Percentiles rank a stretch among this genome's conserved stretches.
Conservation (phyloP, 2,888 invertebrate species). For the Spialia ferax region DNA sequence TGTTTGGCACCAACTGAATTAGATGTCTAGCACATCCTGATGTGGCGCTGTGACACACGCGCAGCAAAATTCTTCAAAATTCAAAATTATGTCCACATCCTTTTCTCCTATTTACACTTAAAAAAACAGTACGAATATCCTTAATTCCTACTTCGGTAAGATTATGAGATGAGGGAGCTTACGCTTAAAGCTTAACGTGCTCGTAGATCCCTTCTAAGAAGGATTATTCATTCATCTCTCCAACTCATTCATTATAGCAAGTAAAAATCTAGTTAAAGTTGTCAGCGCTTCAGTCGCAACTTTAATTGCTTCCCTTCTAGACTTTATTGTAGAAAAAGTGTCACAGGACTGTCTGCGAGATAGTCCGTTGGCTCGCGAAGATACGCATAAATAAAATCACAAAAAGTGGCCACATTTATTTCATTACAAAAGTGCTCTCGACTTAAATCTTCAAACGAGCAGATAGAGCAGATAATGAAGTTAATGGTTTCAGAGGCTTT, state of each 20-base stretch:
- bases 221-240: slow-evolving; percentile 28
- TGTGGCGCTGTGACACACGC: no score
- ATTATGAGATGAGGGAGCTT: slow-evolving; percentile 12
- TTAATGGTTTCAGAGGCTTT: neutral
- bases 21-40: no score
- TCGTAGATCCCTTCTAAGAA: slow-evolving; percentile 14
- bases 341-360: slow-evolving; percentile 4
- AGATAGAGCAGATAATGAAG: neutral
- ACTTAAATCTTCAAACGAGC: neutral
- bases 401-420: neutral
- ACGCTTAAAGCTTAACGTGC: slow-evolving; percentile 4
- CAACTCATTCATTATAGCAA: slow-evolving; percentile 16
- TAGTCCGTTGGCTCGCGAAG: neutral
- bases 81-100: neutral
- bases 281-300: slow-evolving; percentile 21
- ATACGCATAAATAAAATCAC: neutral
- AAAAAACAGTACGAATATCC: slow-evolving; percentile 3
- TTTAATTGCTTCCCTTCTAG: slow-evolving; percentile 29
- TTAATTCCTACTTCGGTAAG: neutral
- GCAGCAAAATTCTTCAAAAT: no score
- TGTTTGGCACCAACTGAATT: no score
- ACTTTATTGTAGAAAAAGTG: slow-evolving; percentile 7
- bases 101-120: neutral
- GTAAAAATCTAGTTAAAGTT: slow-evolving; percentile 31
- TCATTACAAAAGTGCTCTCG: neutral